Conservation (phyloP, 2,888 invertebrate species). For the Leptothorax acervorum region DNA sequence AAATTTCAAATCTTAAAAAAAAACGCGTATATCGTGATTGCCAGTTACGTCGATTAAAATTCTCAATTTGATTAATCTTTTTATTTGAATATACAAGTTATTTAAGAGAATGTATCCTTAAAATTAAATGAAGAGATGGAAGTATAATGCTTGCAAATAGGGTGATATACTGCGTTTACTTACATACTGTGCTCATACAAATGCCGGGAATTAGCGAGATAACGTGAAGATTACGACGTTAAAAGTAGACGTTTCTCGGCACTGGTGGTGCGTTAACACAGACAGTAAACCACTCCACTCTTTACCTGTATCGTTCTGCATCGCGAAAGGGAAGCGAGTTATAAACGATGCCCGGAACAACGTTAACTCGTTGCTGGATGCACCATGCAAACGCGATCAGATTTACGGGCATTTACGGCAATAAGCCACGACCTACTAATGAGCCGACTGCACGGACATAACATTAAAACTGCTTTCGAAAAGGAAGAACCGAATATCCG, state of each 20-base stretch:
- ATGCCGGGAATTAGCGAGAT: slow-evolving; percentile 34
- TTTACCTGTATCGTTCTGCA: slow-evolving; percentile 44
- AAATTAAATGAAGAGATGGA: not conserved
- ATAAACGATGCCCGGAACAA: slow-evolving; percentile 53
- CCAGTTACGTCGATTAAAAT: too few species aligned
- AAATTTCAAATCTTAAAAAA: too few species aligned
- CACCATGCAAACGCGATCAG: slow-evolving; percentile 69
- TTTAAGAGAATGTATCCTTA: not conserved
- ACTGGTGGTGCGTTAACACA: slow-evolving; percentile 15
- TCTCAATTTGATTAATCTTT: too few species aligned
- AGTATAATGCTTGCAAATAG: slow-evolving; percentile 8
- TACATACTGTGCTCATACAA: not conserved
- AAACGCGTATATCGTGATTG: too few species aligned
- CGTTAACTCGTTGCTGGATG: slow-evolving; percentile 58
- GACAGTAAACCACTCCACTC: slow-evolving; percentile 55
- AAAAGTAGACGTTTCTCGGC: slow-evolving; percentile 31
- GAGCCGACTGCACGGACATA: slow-evolving; percentile 26
- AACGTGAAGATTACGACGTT: slow-evolving; percentile 31
- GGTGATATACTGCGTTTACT: slow-evolving; percentile 10
- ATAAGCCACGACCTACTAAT: slow-evolving; percentile 68
- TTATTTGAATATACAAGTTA: not conserved
- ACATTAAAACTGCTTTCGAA: slow-evolving; percentile 12
- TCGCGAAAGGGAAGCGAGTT: slow-evolving; percentile 17
- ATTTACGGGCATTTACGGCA: slow-evolving; percentile 67
- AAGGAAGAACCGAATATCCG: not conserved